Evolutionary conservation across 2,113 vertebrate species (phyloP).

Genomic region (Paramormyrops kingsleyae): DNA sequence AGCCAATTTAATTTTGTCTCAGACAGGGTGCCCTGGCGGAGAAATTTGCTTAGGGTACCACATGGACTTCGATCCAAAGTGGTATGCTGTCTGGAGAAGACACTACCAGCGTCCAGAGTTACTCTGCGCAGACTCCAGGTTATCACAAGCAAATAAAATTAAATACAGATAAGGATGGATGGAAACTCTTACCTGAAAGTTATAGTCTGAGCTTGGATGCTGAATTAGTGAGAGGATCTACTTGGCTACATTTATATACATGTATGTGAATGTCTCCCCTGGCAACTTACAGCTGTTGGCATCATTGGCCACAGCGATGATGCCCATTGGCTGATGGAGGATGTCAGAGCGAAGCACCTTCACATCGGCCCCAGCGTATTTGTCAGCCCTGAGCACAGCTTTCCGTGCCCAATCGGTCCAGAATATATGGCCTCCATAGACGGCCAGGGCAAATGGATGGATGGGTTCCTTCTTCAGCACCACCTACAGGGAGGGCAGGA

Average conservation of each 20-base stretch:
- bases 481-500: slow-evolving; percentile 60
- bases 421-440: slow-evolving; percentile 94
- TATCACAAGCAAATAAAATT: neutral
- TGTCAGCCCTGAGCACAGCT: slow-evolving; percentile 88
- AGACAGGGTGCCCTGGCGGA: neutral
- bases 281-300: slow-evolving; percentile 87
- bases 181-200: neutral
- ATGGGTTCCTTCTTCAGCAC: slow-evolving; percentile 89
- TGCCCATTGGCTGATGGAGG: slow-evolving; percentile 97
- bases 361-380: slow-evolving; percentile 85
- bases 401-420: slow-evolving; percentile 97
- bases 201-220: neutral
- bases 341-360: slow-evolving; percentile 88
- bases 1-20: neutral
- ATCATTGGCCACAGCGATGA: slow-evolving; percentile 89
- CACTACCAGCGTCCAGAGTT: neutral
- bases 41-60: neutral
- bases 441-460: slow-evolving; percentile 88
- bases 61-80: neutral
- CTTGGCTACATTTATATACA: neutral
- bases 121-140: neutral
- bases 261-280: neutral
- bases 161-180: neutral
- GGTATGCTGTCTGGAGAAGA: neutral
- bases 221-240: neutral